phyloP scores from a whole-genome alignment of 2,888 invertebrate species.

The Oxystoma pomonae region DNA sequence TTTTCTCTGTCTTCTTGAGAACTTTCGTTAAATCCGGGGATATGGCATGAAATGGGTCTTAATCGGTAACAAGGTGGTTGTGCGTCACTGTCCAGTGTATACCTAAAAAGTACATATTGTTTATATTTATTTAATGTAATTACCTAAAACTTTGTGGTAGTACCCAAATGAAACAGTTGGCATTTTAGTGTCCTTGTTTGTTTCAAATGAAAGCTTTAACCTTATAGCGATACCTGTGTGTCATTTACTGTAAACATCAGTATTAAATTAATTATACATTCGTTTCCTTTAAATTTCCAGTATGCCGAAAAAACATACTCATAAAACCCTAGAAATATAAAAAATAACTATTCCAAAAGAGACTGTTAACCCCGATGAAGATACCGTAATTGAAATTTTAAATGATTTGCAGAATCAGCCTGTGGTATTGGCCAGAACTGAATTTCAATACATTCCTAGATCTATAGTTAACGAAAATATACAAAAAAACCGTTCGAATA shows the following conservation, averaged over 20 bases:
- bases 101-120: conserved; percentile 48
- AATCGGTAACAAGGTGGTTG: conserved; percentile 74
- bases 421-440: conserved; percentile 36
- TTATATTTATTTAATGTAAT: no score
- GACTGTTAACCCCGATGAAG: conserved; percentile 37
- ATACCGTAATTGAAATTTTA: conserved; percentile 42
- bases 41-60: conserved; percentile 55
- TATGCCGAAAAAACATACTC: no score
- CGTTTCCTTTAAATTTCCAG: no score
- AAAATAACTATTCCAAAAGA: conserved; percentile 40
- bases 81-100: conserved; percentile 65
- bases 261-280: no score
- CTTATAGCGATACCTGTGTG: no score
- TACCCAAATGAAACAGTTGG: not conserved
- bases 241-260: no score
- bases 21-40: conserved; percentile 52
- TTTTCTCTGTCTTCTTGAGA: conserved; percentile 49
- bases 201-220: no score
- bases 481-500: no score
- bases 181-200: no score
- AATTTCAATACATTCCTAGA: no score
- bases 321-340: conserved; percentile 19
- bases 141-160: not conserved
- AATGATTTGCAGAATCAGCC: conserved; percentile 31
- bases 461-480: no score